Evolutionary conservation across 2,888 invertebrate species (phyloP).

Genomic region (Palloptera scutellata): DNA sequence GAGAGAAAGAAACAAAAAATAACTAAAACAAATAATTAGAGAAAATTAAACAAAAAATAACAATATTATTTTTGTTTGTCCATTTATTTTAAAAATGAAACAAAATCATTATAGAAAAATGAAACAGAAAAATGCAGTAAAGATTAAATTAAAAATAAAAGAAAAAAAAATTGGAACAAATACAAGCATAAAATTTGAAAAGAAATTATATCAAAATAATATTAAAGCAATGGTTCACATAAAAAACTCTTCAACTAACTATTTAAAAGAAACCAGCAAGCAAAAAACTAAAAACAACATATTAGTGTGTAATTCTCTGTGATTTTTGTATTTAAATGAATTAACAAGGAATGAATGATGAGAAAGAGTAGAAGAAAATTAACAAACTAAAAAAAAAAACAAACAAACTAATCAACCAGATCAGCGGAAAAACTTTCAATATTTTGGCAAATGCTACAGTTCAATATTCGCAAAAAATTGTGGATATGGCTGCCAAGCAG

Average conservation of each 20-base stretch:
- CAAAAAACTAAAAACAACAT: constrained; percentile 24
- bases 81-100: neutral
- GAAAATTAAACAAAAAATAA: neutral
- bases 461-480: constrained; percentile 37
- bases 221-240: no score
- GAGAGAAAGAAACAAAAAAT: constrained; percentile 1
- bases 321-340: constrained; percentile 43
- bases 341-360: constrained; percentile 22
- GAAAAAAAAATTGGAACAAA: constrained; percentile 16
- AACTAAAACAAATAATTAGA: constrained; percentile 8
- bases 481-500: neutral
- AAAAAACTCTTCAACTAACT: neutral
- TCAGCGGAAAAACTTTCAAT: constrained; percentile 8
- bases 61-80: no score
- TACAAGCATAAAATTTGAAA: constrained; percentile 11
- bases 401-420: no score
- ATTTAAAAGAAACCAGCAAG: constrained; percentile 13
- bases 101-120: constrained; percentile 21
- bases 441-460: constrained; percentile 24
- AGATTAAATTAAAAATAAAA: no score
- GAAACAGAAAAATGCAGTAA: neutral
- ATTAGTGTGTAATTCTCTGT: constrained; percentile 42
- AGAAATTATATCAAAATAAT: constrained; percentile 12
- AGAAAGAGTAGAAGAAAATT: constrained; percentile 1
- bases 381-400: constrained; percentile 21